phyloP scores from a whole-genome alignment of 2,888 invertebrate species.

The Trachelus troglodyta region DNA sequence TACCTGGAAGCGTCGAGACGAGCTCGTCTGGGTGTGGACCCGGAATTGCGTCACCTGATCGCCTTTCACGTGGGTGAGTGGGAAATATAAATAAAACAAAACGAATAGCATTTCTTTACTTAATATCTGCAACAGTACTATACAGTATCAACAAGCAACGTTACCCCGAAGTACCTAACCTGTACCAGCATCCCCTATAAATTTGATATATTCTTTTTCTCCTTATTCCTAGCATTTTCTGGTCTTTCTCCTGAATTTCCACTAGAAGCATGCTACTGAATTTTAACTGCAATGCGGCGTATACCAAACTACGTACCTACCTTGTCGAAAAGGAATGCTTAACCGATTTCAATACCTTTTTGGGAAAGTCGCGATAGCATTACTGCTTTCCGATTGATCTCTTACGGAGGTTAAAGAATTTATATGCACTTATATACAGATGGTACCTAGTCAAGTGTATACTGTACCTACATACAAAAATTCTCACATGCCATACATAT shows the following conservation, averaged over 20 bases:
- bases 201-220: background rate
- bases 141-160: background rate
- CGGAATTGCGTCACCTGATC: constrained; percentile 72
- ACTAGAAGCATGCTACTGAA: background rate
- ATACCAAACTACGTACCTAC: background rate
- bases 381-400: background rate
- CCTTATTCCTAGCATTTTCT: background rate
- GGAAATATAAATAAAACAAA: background rate
- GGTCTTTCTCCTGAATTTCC: background rate
- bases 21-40: constrained; percentile 74
- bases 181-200: background rate
- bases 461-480: background rate
- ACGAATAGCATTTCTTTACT: background rate
- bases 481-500: background rate
- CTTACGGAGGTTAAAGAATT: background rate
- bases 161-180: background rate
- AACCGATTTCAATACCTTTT: background rate
- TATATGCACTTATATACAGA: background rate
- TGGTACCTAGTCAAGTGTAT: background rate
- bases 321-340: background rate
- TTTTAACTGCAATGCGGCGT: background rate
- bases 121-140: background rate
- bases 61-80: constrained; percentile 71
- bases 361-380: background rate
- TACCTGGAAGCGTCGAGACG: constrained; percentile 72